phyloP scores from a whole-genome alignment of 2,888 invertebrate species.

The Harmothoe impar region DNA sequence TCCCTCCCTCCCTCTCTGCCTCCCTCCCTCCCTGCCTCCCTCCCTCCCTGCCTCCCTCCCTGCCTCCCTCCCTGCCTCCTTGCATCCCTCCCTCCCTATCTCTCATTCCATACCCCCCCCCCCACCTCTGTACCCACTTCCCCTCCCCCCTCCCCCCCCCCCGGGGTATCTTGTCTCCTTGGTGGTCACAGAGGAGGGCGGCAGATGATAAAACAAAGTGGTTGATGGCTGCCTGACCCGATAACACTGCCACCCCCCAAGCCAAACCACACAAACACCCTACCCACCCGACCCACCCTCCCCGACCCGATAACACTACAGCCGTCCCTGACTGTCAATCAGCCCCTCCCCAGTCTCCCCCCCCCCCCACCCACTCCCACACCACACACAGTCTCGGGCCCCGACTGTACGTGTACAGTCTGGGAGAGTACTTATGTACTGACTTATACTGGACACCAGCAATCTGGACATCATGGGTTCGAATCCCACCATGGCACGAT shows the following conservation, averaged over 20 bases:
- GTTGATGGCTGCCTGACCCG: background rate
- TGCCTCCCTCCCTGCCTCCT: no score
- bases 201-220: constrained; percentile 31
- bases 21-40: background rate
- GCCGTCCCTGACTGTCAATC: constrained; percentile 10
- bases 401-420: no score
- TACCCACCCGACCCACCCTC: no score
- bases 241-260: constrained; percentile 32
- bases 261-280: no score
- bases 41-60: no score
- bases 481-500: no score
- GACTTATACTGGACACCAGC: no score
- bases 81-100: background rate
- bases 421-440: no score
- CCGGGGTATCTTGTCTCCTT: background rate
- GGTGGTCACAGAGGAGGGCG: background rate
- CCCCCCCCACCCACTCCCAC: background rate
- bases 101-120: no score
- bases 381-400: no score
- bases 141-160: background rate
- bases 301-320: background rate
- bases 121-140: background rate
- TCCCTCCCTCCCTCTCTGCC: no score
- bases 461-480: no score
- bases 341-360: background rate